Base-by-base conservation (phyloP, 2,797 vertebrate species). In the Brachymystax lenok region DNA sequence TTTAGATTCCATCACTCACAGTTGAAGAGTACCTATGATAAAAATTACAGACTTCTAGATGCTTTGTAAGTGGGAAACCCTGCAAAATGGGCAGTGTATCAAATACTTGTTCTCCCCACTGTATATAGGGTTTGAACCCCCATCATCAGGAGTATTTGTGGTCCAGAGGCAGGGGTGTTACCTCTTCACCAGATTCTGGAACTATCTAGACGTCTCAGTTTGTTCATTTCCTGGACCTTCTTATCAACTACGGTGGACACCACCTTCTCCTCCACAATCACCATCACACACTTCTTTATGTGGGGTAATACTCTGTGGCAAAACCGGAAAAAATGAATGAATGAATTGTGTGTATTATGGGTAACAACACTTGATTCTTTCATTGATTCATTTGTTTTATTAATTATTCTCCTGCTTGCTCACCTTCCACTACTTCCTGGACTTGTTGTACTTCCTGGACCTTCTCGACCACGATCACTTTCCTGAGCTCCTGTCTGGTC, bases 241-340 rank as follows among this genome's bases (percentile, higher is more conserved):
- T 87, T 89, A 4, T 89, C 80, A 19, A 75, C 51, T 0, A 0
- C 1, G 72, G 80, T 73, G 59, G 86, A 74, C 71, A 94, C 82
- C 40, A 94, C 90, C 70, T 66, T n/a, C 5, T 92, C 74, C 81
- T 94, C 91, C 67, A 85, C 74, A 3, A 93, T 92, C 80, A 83
- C 79, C 86, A 79, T 93, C 82, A 90, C 87, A 35, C 90, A 76
- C 76, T 83, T 87, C 87, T 94, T 90, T 0, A 91, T 1, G 56
- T 86, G 87, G 10, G 89, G 69, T 86, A 91, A 13, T 66, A 13
- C 75, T 85, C 93, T 93, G 78, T 33, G 74, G 56, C 4, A 33
- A 51, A 27, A 67, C 13, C 24, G 8, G 69, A 10, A 40, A 70
- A 12, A 35, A 40, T 35, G 28, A 40, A 13, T 16, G 14, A 3